phyloP scores from a whole-genome alignment of 2,888 invertebrate species.

The Aporophyla lueneburgensis region DNA sequence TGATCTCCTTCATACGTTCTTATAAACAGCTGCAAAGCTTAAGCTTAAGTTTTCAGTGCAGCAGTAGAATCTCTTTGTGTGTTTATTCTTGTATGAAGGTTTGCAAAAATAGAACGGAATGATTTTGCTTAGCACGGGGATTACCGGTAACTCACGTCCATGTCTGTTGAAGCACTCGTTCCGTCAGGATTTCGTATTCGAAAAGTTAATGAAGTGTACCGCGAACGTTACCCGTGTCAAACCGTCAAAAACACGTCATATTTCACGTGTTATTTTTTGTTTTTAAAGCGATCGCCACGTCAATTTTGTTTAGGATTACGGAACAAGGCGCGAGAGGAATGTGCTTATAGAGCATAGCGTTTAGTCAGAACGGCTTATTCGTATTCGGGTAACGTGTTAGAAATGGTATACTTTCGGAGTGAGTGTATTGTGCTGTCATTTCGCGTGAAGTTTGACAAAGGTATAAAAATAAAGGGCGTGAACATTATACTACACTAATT shows the following conservation, averaged over 20 bases:
- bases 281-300: conserved; percentile 78
- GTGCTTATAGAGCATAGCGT: conserved; percentile 21
- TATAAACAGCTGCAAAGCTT: conserved; percentile 15
- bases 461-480: conserved; percentile 82
- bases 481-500: conserved; percentile 89
- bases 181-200: conserved; percentile 75
- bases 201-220: conserved; percentile 87
- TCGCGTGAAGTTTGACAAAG: conserved; percentile 79
- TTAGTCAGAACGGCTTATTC: conserved; percentile 34
- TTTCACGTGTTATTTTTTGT: conserved; percentile 81
- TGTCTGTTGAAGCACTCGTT: conserved; percentile 69
- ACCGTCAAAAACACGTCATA: conserved; percentile 88
- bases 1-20: background rate
- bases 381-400: conserved; percentile 57
- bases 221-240: conserved; percentile 87
- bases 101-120: conserved; percentile 66
- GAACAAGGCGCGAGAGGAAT: conserved; percentile 67
- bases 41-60: conserved; percentile 23
- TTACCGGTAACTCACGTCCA: conserved; percentile 64
- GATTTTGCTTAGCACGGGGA: conserved; percentile 60
- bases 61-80: conserved; percentile 66
- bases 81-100: conserved; percentile 68
- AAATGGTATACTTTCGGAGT: conserved; percentile 62
- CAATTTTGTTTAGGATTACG: conserved; percentile 79
- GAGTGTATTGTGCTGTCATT: conserved; percentile 77